Base-by-base conservation (phyloP, 2,113 vertebrate genomes). In the Turnix velox region DNA sequence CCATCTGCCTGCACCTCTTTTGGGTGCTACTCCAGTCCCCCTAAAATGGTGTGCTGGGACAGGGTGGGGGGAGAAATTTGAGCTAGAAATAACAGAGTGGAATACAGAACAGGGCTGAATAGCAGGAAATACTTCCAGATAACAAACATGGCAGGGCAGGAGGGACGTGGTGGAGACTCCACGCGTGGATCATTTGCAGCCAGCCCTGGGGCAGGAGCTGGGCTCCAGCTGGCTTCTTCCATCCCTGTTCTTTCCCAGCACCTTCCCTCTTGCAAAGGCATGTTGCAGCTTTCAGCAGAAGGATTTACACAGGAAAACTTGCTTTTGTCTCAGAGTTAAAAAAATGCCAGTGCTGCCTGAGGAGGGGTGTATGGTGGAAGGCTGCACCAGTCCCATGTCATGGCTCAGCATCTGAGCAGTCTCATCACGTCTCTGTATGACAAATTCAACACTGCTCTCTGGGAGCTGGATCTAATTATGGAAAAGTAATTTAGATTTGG, bases 61-160 rank as follows among this genome's bases (percentile, higher is more conserved):
- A 8, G 42, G 78, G 24, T 0, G 0, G 45, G 24, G 40, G 61
- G 65, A 88, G 85, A 43, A 35, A 37, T 83, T 80, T 77, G 9
- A 3, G 37, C 83, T 71, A 30, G 55, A 37, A 94, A 67, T 74
- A 90, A 88, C 86, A 88, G 86, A 86, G 35, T 62, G 76, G 42
- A 67, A 67, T 25, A 63, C 37, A 81, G 51, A 94, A 43, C 57
- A 75, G 65, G 48, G 37, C 48, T 94, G 93, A 94, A 90, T 75
- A 72, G 73, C 76, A 94, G 95, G 93, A 96, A 95, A 75, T 92
- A 49, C 49, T 84, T 92, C 23, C 77, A 81, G 90, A 90, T 94
- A 88, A 86, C 58, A 45, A 80, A 88, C 57, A n/a, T 78, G 74
- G 84, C 22, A 18, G 2, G 0, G 73, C 2, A 0, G 33, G 18